phyloP scores from a whole-genome alignment of 2,113 vertebrate genomes.

The Eolophus roseicapilla region DNA sequence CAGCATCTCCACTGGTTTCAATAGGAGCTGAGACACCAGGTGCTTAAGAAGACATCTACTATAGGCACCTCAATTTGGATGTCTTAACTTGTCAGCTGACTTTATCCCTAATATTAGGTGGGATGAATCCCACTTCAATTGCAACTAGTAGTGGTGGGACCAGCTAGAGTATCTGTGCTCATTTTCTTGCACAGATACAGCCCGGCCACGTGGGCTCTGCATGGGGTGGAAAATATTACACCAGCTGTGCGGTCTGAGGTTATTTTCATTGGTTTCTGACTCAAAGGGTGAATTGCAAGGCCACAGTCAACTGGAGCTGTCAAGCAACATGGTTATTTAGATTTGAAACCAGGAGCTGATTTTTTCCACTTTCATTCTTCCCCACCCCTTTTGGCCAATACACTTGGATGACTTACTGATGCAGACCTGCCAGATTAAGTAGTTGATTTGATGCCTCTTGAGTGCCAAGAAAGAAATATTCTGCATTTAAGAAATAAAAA shows the following conservation, averaged over 20 bases:
- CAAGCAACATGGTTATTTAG: not conserved
- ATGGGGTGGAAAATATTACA: not conserved
- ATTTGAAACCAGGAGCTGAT: not conserved
- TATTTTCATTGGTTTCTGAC: not conserved
- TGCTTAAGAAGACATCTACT: not conserved
- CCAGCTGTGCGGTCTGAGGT: not conserved
- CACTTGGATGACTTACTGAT: conserved; percentile 16
- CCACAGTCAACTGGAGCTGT: not conserved
- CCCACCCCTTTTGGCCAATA: conserved; percentile 11
- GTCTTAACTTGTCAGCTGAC: not conserved
- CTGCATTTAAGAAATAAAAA: not conserved
- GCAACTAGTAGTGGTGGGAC: not conserved
- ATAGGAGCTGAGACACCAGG: not conserved
- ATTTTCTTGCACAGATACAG: not conserved
- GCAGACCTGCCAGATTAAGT: conserved; percentile 7
- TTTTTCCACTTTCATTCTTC: not conserved
- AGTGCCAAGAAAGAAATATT: conserved; percentile 20
- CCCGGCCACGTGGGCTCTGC: accelerated
- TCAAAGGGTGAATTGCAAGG: not conserved
- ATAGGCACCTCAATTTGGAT: not conserved
- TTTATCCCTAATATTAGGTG: not conserved
- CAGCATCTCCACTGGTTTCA: not conserved
- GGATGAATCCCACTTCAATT: not conserved
- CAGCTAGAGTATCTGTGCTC: not conserved
- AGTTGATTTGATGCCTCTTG: not conserved